Conservation (phyloP, 1,140 invertebrate genomes). For the Hyles vespertilio region DNA sequence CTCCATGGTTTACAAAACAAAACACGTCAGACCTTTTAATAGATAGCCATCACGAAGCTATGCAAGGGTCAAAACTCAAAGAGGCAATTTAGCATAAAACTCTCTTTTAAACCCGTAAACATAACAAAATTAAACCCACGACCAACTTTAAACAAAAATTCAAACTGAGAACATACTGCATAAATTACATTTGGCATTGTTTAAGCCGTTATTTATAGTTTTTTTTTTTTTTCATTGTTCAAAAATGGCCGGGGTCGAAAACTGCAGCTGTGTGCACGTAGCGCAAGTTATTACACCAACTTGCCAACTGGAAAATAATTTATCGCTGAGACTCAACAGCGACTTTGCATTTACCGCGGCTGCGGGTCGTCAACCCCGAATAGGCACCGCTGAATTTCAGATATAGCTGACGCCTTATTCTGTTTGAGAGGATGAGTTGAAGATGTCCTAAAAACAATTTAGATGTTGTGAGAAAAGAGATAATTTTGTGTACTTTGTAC, state of each 20-base stretch:
- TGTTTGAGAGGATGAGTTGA: not conserved
- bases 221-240: not conserved
- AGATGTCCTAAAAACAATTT: no score
- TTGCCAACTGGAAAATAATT: constrained; percentile 37
- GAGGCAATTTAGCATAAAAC: no score
- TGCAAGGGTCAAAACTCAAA: no score
- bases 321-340: constrained; percentile 30
- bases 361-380: constrained; percentile 11
- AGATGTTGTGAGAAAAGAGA: no score
- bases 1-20: no score
- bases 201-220: not conserved
- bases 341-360: constrained; percentile 26
- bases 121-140: not conserved
- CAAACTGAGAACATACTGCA: not conserved
- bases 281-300: constrained; percentile 24
- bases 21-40: no score
- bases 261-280: constrained; percentile 1
- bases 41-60: no score
- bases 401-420: constrained; percentile 12
- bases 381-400: constrained; percentile 18
- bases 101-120: not conserved
- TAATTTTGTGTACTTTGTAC: no score
- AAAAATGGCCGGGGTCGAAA: not conserved
- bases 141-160: not conserved
- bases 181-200: constrained; percentile 4